Percentiles rank a stretch among this genome's conserved stretches.
Evolutionary conservation across 1,140 invertebrate genomes (phyloP).

Genomic region (Diabrotica virgifera): DNA sequence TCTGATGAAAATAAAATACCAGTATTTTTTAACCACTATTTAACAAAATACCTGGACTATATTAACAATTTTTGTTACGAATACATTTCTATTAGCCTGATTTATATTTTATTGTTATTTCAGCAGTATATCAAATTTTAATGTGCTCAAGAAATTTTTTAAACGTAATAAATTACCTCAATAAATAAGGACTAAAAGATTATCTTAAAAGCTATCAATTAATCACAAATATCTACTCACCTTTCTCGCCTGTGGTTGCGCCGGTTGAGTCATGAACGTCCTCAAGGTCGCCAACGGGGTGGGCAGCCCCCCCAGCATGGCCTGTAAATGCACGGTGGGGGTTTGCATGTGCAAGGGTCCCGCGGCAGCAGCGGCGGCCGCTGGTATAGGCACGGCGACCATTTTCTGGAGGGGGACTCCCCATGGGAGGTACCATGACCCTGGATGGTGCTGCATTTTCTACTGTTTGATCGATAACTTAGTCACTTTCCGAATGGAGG

Average conservation of each 20-base stretch:
- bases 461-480: constrained; percentile 28
- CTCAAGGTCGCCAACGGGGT: constrained; percentile 45
- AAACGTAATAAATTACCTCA: too few species aligned
- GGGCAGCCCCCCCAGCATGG: constrained; percentile 44
- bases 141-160: too few species aligned
- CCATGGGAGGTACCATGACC: constrained; percentile 55
- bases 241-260: constrained; percentile 39
- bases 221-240: constrained; percentile 16
- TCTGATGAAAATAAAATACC: too few species aligned
- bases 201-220: too few species aligned
- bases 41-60: too few species aligned
- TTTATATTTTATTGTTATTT: too few species aligned
- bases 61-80: too few species aligned
- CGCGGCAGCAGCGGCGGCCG: constrained; percentile 27
- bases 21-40: too few species aligned
- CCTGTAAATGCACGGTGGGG: constrained; percentile 44
- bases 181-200: too few species aligned
- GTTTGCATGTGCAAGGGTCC: constrained; percentile 40
- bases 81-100: too few species aligned
- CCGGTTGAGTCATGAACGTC: constrained; percentile 44
- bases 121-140: too few species aligned
- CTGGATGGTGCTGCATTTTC: constrained; percentile 52
- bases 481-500: neutral
- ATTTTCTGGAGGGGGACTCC: constrained; percentile 55
- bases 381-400: constrained; percentile 50